Conservation (phyloP, 2,113 vertebrate genomes). For the Oreochromis niloticus region DNA sequence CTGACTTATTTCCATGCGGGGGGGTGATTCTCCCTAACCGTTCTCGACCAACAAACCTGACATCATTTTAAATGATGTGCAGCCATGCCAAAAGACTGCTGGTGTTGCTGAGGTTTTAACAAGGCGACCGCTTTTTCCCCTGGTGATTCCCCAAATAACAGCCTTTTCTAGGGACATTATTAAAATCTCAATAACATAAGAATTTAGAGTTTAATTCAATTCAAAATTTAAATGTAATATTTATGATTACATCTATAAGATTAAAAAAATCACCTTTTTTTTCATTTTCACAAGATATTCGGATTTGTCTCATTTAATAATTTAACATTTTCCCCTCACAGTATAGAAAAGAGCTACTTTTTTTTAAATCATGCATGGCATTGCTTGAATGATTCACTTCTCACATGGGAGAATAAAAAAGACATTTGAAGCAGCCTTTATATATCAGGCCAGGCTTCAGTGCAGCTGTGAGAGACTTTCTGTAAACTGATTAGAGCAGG, state of each 20-base stretch:
- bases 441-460: conserved; percentile 44
- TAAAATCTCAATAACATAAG: not conserved
- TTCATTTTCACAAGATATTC: not conserved
- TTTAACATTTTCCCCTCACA: not conserved
- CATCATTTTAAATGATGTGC: not conserved
- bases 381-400: not conserved
- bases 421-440: conserved; percentile 19
- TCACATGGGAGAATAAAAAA: conserved; percentile 10
- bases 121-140: not conserved
- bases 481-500: conserved; percentile 64
- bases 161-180: not conserved
- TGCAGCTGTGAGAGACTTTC: conserved; percentile 46
- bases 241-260: not conserved
- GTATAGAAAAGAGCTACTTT: not conserved
- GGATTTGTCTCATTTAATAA: not conserved
- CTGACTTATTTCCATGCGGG: not conserved
- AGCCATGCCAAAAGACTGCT: not conserved
- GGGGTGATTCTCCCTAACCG: not conserved
- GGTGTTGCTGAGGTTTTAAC: not conserved
- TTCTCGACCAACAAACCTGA: not conserved
- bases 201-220: fast-evolving
- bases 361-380: not conserved
- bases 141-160: not conserved
- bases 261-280: not conserved
- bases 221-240: not conserved